Evolutionary conservation across 2,888 invertebrate species (phyloP), one percentile per base, ranked within the genome.

Genomic region (Coenonympha arcania): DNA sequence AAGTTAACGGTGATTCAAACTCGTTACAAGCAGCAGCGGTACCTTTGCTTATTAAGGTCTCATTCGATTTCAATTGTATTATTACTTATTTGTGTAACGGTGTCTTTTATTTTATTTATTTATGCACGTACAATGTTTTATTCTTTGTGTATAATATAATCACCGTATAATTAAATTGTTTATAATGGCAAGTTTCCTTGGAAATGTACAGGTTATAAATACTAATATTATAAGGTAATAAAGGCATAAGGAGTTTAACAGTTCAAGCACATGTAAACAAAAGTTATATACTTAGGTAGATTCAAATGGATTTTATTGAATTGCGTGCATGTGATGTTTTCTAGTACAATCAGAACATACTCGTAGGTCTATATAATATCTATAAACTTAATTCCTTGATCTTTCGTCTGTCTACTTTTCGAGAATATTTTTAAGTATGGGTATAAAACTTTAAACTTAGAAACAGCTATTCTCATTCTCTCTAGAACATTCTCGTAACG

Each of bases 1-100:
- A 69, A 66, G 62, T 51, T 83, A 86, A 83, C 85, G 83, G 84
- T 76, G 68, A 61, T 70, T 73, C 68, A 74, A 73, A 73, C 67
- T 70, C 68, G 64, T 66, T 63, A 61, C 65, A 64, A 45, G 67
- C 55, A 57, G 67, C 55, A 59, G 51, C 63, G 69, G 70, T 73
- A 70, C 70, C 73, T 73, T 70, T 69, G 67, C 70, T 76, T 80
- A 81, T 78, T 79, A 78, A 77, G 75, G 75, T 72, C 71, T 76
- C 62, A 64, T 61, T 71, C 68, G 62, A 56, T 63, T 72, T 69
- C 64, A 47, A 42, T 49, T 37, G 41, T 51, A 39, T 56, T 28
- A 42, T 50, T 41, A 37, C 50, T 40, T 56, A n/a, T n/a, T n/a
- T n/a, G n/a, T 45, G 40, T 52, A 60, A 56, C 60, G 49, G 59